Percentiles rank a stretch among this genome's conserved stretches.
phyloP scores from a whole-genome alignment of 2,113 vertebrate species.

The Myanophis thanlyinensis region DNA sequence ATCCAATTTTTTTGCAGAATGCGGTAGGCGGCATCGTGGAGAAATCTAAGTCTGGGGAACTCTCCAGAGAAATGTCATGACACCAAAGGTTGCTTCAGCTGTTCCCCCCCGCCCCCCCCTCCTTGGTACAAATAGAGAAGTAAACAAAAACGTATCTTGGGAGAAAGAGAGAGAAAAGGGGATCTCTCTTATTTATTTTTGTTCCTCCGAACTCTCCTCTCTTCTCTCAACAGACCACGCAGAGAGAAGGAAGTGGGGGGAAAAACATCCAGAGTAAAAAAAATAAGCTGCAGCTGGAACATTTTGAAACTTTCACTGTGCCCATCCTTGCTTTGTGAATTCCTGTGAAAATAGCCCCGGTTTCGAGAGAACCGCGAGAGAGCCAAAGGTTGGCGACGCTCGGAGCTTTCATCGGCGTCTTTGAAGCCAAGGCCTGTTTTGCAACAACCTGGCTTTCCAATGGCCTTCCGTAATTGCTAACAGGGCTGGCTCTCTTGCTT shows the following conservation, averaged over 20 bases:
- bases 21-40: fast-evolving
- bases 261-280: constrained; percentile 34
- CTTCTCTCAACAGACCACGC: constrained; percentile 36
- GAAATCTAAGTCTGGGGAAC: constrained; percentile 7
- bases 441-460: constrained; percentile 32
- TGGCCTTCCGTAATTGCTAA: constrained; percentile 31
- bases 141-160: constrained; percentile 36
- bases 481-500: neutral
- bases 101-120: neutral
- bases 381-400: constrained; percentile 34
- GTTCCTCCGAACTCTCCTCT: constrained; percentile 10
- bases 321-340: constrained; percentile 53
- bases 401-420: constrained; percentile 23
- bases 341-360: constrained; percentile 51
- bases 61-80: neutral
- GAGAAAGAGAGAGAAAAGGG: neutral
- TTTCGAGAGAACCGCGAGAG: constrained; percentile 19
- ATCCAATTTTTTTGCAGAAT: neutral
- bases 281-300: neutral
- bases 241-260: constrained; percentile 37
- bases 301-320: constrained; percentile 55
- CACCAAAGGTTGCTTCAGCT: constrained; percentile 5
- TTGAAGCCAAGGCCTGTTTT: constrained; percentile 31
- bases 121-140: constrained; percentile 24
- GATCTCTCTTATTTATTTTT: neutral